A percentile compares a stretch with the other conserved stretches of the same genome.
Conservation (phyloP, 2,113 vertebrate genomes). For the Anthoscopus minutus region DNA sequence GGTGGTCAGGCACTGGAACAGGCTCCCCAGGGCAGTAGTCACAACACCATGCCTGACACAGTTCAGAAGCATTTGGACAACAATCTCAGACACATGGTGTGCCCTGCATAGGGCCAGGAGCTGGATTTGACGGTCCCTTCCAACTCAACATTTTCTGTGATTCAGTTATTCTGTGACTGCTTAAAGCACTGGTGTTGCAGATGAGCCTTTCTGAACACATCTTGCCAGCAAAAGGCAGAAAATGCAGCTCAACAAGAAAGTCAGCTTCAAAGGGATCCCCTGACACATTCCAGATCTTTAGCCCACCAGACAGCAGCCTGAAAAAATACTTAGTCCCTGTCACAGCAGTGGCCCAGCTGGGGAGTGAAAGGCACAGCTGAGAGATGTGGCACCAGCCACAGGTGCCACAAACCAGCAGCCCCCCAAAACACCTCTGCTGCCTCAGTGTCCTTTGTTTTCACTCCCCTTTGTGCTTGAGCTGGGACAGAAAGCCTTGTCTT, state of each 20-base stretch:
- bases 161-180: not conserved
- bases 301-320: constrained; percentile 2
- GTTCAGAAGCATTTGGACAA: not conserved
- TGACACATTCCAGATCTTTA: not conserved
- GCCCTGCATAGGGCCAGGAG: not conserved
- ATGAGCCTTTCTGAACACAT: not conserved
- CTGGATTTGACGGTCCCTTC: not conserved
- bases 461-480: not conserved
- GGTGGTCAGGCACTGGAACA: not conserved
- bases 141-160: not conserved
- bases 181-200: not conserved
- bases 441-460: not conserved
- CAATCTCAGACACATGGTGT: not conserved
- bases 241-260: not conserved
- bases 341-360: not conserved
- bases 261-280: constrained; percentile 37
- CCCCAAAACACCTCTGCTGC: not conserved
- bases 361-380: constrained; percentile 52
- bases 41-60: not conserved
- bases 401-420: not conserved
- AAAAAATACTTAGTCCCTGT: not conserved
- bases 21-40: not conserved
- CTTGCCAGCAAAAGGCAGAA: not conserved
- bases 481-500: not conserved
- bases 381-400: not conserved